These are phyloP conservation scores for Lepetodrilus schrolli DNA, from an alignment of 2,888 invertebrate species.

Conservation along the genomic window DNA sequence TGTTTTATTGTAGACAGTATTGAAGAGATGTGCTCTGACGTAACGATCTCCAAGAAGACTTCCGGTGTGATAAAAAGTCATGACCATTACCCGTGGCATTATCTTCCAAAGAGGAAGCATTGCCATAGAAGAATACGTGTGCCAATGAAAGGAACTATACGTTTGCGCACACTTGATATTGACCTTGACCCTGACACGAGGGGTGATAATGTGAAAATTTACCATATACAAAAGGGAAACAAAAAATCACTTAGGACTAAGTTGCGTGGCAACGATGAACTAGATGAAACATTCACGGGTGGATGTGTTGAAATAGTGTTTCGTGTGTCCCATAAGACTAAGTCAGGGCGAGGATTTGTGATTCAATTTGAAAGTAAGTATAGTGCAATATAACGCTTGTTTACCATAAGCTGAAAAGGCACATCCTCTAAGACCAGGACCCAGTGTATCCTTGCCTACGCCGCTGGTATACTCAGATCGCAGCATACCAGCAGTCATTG, in stretches of 20 bases:
- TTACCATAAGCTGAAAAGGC: background rate
- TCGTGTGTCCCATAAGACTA: background rate
- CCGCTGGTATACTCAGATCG: no score
- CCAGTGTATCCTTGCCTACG: no score
- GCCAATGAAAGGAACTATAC: constrained; percentile 34
- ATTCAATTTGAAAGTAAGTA: constrained; percentile 39
- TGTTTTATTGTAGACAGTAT: no score
- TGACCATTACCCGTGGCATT: constrained; percentile 35
- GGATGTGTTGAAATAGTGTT: constrained; percentile 38
- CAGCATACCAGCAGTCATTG: no score
- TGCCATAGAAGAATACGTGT: constrained; percentile 37
- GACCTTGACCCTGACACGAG: constrained; percentile 31
- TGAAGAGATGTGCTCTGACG: no score
- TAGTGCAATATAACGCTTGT: no score
- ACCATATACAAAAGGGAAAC: background rate
- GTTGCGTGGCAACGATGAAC: background rate
- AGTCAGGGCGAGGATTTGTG: constrained; percentile 35
- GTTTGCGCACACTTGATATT: constrained; percentile 31
- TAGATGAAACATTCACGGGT: constrained; percentile 21
- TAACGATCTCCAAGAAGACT: constrained; percentile 27
- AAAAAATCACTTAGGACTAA: background rate
- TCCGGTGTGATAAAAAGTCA: constrained; percentile 35
- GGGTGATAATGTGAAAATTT: constrained; percentile 34
- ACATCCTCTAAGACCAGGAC: background rate
- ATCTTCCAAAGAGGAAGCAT: background rate